These are phyloP conservation scores for Blomia tropicalis DNA, from an alignment of 2,888 invertebrate genomes.

Conservation along the genomic window DNA sequence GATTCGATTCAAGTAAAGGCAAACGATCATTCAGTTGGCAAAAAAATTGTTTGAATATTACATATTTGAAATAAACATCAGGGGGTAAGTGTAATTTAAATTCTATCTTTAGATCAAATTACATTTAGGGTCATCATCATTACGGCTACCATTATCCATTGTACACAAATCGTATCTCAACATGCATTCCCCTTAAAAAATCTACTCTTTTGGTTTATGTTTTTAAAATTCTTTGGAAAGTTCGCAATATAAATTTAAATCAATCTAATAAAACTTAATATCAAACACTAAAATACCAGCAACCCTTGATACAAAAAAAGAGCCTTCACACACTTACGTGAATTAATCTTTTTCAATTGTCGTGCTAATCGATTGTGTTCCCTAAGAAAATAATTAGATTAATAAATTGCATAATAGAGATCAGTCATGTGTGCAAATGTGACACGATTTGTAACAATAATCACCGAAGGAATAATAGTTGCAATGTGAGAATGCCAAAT, in stretches of 20 bases:
- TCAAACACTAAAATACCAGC: no score
- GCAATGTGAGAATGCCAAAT: slow-evolving; percentile 23
- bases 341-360: slow-evolving; percentile 26
- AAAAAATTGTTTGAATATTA: not conserved
- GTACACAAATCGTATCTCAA: no score
- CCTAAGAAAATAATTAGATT: slow-evolving; percentile 26
- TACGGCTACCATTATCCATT: no score
- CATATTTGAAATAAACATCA: not conserved
- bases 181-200: no score
- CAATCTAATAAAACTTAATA: no score
- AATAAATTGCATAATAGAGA: slow-evolving; percentile 4
- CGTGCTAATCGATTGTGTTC: slow-evolving; percentile 30
- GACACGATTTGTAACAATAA: not conserved
- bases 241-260: no score
- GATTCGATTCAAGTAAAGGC: no score
- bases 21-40: not conserved
- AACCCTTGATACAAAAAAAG: no score
- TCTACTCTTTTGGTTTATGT: no score
- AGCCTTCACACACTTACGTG: slow-evolving; percentile 21
- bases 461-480: slow-evolving; percentile 24
- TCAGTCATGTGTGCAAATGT: not conserved
- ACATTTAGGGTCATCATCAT: no score
- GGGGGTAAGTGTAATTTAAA: no score
- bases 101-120: not conserved
- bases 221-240: no score